Evolutionary conservation across 2,797 vertebrate species (phyloP).

Genomic region (Girardinus metallicus): DNA sequence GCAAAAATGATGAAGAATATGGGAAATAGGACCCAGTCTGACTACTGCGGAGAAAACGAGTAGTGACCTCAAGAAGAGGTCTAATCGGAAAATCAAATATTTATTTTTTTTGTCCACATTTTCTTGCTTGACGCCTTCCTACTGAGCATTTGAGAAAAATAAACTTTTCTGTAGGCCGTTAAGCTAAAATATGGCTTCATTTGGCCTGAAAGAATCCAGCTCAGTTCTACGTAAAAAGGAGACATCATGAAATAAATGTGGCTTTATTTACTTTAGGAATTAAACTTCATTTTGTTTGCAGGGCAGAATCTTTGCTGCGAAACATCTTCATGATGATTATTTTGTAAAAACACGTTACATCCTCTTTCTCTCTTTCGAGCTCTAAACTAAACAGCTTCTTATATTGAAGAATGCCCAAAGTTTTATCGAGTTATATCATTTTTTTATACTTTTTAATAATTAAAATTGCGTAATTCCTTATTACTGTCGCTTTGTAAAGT

Average conservation of each 20-base stretch:
- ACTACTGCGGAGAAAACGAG: background rate
- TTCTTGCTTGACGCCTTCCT: background rate
- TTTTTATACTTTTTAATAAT: background rate
- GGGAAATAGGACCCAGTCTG: background rate
- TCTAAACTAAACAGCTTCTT: background rate
- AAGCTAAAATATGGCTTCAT: background rate
- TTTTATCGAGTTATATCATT: too few relatives aligned
- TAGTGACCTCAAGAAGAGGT: background rate
- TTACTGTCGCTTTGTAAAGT: background rate
- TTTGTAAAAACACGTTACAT: background rate
- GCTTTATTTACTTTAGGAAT: background rate
- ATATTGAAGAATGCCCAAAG: background rate
- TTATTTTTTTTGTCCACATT: background rate
- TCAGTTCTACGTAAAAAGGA: background rate
- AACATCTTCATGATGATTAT: background rate
- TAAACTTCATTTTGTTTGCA: background rate
- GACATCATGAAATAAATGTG: background rate
- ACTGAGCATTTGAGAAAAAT: background rate
- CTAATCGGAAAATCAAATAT: background rate
- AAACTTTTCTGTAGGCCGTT: background rate
- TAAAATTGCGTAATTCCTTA: background rate
- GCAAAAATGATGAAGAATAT: background rate
- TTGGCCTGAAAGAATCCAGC: background rate
- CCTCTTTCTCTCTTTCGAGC: background rate
- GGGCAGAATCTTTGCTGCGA: background rate